Evolutionary conservation across 2,888 invertebrate genomes (phyloP).

Genomic region (Patella depressa): DNA sequence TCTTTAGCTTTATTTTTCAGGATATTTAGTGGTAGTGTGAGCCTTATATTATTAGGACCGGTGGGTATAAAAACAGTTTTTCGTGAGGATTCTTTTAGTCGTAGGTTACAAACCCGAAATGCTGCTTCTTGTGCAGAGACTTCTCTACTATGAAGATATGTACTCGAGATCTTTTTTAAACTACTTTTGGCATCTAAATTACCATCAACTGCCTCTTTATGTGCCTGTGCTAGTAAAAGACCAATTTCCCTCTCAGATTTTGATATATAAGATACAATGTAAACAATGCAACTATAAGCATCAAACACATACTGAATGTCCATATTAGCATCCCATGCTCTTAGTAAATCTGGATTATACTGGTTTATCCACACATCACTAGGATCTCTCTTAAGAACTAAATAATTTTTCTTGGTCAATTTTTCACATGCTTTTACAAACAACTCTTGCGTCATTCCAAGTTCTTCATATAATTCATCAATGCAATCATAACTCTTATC

Average conservation of each 20-base stretch:
- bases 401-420: constrained; percentile 1
- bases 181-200: constrained; percentile 23
- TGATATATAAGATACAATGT: constrained; percentile 45
- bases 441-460: not conserved
- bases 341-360: constrained; percentile 29
- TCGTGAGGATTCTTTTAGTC: constrained; percentile 27
- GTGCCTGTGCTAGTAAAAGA: constrained; percentile 25
- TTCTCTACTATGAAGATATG: constrained; percentile 32
- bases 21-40: not conserved
- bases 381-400: constrained; percentile 5
- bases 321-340: constrained; percentile 29
- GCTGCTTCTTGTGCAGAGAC: constrained; percentile 33
- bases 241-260: constrained; percentile 37
- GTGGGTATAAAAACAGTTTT: constrained; percentile 29
- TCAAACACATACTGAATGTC: constrained; percentile 34
- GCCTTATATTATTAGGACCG: constrained; percentile 21
- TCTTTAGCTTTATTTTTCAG: not conserved
- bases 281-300: constrained; percentile 40
- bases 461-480: constrained; percentile 1
- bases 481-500: not conserved
- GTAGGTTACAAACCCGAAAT: constrained; percentile 27
- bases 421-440: constrained; percentile 13
- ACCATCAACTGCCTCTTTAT: constrained; percentile 28
- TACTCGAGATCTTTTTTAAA: constrained; percentile 25
- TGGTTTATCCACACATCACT: not conserved